Percentiles rank a stretch among this genome's conserved stretches.
Conservation (phyloP, 2,113 vertebrate genomes). For the Trichechus manatus region DNA sequence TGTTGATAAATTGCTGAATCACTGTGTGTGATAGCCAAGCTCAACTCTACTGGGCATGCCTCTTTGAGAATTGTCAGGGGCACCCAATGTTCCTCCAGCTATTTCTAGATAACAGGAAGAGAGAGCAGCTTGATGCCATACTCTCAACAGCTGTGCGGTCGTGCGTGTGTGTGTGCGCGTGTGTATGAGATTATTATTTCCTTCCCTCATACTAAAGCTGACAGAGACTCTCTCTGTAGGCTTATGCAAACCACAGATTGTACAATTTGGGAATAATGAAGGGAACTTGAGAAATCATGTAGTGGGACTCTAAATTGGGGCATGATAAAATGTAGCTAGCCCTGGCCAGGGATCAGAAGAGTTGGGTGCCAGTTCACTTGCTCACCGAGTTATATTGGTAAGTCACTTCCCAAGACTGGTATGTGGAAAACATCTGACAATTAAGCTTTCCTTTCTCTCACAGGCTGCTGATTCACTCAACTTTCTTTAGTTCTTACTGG, state of each 20-base stretch:
- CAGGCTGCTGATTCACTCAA: not conserved
- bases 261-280: not conserved
- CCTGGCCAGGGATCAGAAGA: not conserved
- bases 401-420: not conserved
- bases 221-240: not conserved
- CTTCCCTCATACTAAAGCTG: not conserved
- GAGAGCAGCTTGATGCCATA: not conserved
- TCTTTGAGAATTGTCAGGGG: conserved; percentile 9
- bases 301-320: not conserved
- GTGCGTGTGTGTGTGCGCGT: not conserved
- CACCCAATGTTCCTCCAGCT: conserved; percentile 52
- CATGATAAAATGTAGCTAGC: not conserved
- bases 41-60: not conserved
- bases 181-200: not conserved
- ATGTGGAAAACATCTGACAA: not conserved
- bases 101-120: conserved; percentile 58
- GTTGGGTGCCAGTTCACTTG: not conserved
- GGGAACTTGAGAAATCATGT: not conserved
- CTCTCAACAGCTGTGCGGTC: not conserved
- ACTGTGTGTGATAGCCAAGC: conserved; percentile 33
- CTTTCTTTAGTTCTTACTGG: not conserved
- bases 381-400: not conserved
- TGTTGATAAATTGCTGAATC: conserved; percentile 63
- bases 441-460: not conserved
- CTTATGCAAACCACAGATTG: not conserved